A percentile compares a stretch with the other conserved stretches of the same genome.
Evolutionary conservation across 2,888 invertebrate species (phyloP).

Genomic region (Blastobasis adustella): DNA sequence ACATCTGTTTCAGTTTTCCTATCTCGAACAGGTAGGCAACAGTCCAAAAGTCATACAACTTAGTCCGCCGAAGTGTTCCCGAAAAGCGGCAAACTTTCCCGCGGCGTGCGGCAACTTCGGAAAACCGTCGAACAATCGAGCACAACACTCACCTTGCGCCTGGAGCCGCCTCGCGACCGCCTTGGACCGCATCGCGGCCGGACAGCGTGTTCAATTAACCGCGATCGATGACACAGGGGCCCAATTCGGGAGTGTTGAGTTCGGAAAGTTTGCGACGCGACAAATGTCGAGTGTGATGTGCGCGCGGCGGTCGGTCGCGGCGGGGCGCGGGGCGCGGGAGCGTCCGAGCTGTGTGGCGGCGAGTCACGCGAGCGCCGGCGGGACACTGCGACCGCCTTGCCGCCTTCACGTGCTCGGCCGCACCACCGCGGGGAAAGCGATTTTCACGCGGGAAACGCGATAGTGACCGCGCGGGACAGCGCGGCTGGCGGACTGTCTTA

Average conservation of each 20-base stretch:
- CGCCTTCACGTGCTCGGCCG: conserved; percentile 52
- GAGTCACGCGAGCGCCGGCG: conserved; percentile 69
- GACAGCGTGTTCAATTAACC: conserved; percentile 45
- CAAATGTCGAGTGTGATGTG: conserved; percentile 18
- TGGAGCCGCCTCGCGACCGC: conserved; percentile 81
- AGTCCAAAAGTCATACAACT: too few relatives aligned
- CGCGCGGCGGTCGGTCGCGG: conserved; percentile 36
- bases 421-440: conserved; percentile 65
- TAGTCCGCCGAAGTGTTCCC: too few relatives aligned
- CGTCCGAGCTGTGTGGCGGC: conserved; percentile 43
- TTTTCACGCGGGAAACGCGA: conserved; percentile 71
- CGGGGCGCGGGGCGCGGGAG: conserved; percentile 48
- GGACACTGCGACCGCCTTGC: conserved; percentile 52
- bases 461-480: conserved; percentile 64
- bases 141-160: conserved; percentile 76
- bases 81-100: too few relatives aligned
- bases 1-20: too few relatives aligned
- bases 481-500: conserved; percentile 56
- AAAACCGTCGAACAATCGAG: background rate
- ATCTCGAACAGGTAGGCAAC: too few relatives aligned
- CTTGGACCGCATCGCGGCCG: conserved; percentile 80
- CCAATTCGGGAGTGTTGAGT: conserved; percentile 2
- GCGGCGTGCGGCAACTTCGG: too few relatives aligned
- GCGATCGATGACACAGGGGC: conserved; percentile 44
- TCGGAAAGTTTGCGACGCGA: conserved; percentile 41